Percentiles rank a stretch among this genome's conserved stretches.
These are phyloP conservation scores for Diloba caeruleocephala DNA, from an alignment of 2,888 invertebrate species.

Conservation along the genomic window DNA sequence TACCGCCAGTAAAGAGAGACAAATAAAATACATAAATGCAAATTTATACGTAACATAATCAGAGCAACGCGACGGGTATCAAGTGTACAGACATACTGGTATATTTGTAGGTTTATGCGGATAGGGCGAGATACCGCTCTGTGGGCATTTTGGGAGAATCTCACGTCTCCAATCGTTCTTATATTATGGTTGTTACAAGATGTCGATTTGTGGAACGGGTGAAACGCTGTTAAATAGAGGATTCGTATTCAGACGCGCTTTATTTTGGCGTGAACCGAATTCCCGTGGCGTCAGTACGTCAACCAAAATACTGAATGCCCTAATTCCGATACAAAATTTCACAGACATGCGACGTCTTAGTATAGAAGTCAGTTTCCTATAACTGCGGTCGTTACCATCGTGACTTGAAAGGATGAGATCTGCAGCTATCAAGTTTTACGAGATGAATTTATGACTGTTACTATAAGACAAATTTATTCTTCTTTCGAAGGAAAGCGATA, in stretches of 20 bases:
- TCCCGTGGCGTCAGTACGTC: constrained; percentile 67
- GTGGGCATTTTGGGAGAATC: constrained; percentile 23
- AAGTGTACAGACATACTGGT: constrained; percentile 24
- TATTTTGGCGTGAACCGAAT: constrained; percentile 63
- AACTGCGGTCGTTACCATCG: constrained; percentile 23
- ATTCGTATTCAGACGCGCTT: constrained; percentile 73
- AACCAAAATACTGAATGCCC: constrained; percentile 58
- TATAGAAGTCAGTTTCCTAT: background rate
- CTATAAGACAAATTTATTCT: constrained; percentile 39
- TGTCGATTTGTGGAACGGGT: constrained; percentile 47
- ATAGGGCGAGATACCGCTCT: constrained; percentile 21
- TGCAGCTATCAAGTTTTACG: constrained; percentile 29
- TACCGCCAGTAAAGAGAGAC: constrained; percentile 18
- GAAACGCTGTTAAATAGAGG: constrained; percentile 58
- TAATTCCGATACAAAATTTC: constrained; percentile 34
- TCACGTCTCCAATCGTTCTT: constrained; percentile 37
- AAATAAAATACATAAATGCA: constrained; percentile 44
- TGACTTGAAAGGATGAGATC: constrained; percentile 23
- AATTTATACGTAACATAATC: constrained; percentile 45
- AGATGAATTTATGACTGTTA: constrained; percentile 36
- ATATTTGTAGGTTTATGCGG: constrained; percentile 43
- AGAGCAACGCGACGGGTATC: constrained; percentile 10
- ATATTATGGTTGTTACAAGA: constrained; percentile 41
- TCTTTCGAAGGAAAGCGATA: constrained; percentile 29
- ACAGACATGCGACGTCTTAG: constrained; percentile 25